Evolutionary conservation across 2,113 vertebrate species (phyloP), one percentile per base, ranked within the genome.

Genomic region (Hyaena hyaena): DNA sequence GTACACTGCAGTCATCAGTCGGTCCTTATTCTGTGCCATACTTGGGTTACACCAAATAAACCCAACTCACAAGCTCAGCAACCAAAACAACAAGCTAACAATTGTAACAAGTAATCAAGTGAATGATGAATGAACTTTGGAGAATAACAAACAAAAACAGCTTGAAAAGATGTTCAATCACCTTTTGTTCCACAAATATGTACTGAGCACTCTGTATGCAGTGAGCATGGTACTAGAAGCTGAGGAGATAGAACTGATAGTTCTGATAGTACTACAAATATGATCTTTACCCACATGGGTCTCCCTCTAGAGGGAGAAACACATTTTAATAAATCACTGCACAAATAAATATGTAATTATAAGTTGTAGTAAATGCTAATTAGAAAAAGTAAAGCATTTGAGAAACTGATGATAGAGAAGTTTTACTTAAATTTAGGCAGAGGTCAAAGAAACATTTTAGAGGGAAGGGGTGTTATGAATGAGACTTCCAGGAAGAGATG

Each of bases 91-190:
- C 50, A 21, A 55, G 45, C 45, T 79, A 86, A 95, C 66, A 80
- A 28, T 76, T 53, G 8, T 81, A 88, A 31, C 88, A 94, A 90
- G 88, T 74, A 96, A 77, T 33, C 61, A 10, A 55, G 73, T 74
- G 84, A 95, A 45, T 66, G 35, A 58, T 55, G 33, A 91, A 35
- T 28, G 58, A 61, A 84, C 35, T 53, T 92, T 81, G n/a, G 80
- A 63, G 66, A 88, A 53, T 39, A 97, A 93, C 55, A 71, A 88
- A 68, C n/a, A n/a, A 88, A 94, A 96, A 66, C 26, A 90, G 50
- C 35, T 68, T 66, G 61, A 94, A 48, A 80, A 84, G 35, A 68
- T 90, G 43, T 74, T 90, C 50, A 76, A 28, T 93, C 76, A 69
- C 28, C 33, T 80, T 87, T 45, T 35, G n/a, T 11, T 3, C 11